Conservation (phyloP, 2,888 invertebrate species). For the Chymomyza fuscimana region DNA sequence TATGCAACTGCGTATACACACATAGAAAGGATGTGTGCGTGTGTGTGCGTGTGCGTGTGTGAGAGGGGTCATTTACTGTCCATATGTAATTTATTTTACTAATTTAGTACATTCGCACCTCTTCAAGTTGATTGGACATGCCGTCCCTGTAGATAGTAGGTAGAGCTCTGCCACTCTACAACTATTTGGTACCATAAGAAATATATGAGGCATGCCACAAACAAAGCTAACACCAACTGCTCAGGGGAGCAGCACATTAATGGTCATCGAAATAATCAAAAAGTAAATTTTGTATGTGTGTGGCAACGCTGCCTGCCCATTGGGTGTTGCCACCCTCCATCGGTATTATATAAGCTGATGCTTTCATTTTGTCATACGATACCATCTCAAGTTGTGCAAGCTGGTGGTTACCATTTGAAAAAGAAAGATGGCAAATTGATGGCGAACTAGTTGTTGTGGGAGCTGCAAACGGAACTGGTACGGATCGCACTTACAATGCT, state of each 20-base stretch:
- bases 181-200: not conserved
- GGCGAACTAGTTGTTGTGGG: conserved; percentile 24
- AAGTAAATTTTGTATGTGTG: conserved; percentile 55
- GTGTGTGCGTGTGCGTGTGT: not conserved
- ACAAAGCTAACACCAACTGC: conserved; percentile 30
- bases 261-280: conserved; percentile 73
- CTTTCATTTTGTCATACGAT: conserved; percentile 45
- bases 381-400: conserved; percentile 11
- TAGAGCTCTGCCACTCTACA: not conserved
- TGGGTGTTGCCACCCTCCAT: conserved; percentile 26
- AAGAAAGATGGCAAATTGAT: conserved; percentile 4
- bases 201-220: not conserved
- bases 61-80: conserved; percentile 38
- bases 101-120: conserved; percentile 68
- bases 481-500: conserved; percentile 28
- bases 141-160: not conserved
- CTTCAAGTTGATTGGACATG: conserved; percentile 54
- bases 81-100: conserved; percentile 69
- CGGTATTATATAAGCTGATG: conserved; percentile 47
- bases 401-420: not conserved
- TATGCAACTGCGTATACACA: not conserved
- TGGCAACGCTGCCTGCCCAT: conserved; percentile 31
- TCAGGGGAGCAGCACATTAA: conserved; percentile 65
- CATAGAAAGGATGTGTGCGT: conserved; percentile 2
- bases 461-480: conserved; percentile 8